A percentile compares a stretch with the other conserved stretches of the same genome.
phyloP scores from a whole-genome alignment of 2,888 invertebrate genomes.

The Troides helena region DNA sequence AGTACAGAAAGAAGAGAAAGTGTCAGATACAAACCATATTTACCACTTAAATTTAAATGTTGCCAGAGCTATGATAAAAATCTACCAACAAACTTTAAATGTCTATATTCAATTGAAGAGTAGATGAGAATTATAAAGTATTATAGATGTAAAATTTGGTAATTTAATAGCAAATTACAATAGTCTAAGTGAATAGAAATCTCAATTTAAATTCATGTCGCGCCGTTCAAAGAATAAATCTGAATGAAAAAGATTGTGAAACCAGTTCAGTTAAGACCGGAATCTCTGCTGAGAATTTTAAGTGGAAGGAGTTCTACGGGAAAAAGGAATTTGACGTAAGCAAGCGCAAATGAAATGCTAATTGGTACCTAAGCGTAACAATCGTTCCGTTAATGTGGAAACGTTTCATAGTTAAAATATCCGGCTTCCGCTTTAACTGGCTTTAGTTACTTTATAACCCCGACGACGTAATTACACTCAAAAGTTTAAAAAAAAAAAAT shows the following conservation, averaged over 20 bases:
- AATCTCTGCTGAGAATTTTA: constrained; percentile 37
- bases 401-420: neutral
- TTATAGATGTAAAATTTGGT: constrained; percentile 1
- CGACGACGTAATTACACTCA: too few relatives aligned
- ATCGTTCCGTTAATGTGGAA: neutral
- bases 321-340: constrained; percentile 9
- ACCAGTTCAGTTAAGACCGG: constrained; percentile 38
- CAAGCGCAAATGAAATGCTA: constrained; percentile 22
- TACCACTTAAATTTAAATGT: too few relatives aligned
- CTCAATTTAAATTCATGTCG: constrained; percentile 36
- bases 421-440: neutral
- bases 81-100: too few relatives aligned
- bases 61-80: too few relatives aligned
- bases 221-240: constrained; percentile 39
- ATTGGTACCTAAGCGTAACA: constrained; percentile 21
- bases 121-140: neutral
- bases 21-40: too few relatives aligned
- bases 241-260: constrained; percentile 41
- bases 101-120: too few relatives aligned
- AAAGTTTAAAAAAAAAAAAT: too few relatives aligned
- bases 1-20: too few relatives aligned
- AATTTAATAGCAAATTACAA: constrained; percentile 18
- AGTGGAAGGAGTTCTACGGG: constrained; percentile 29
- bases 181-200: constrained; percentile 24
- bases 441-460: too few relatives aligned